Evolutionary conservation across 2,797 vertebrate species (phyloP), one percentile per base, ranked within the genome.

Genomic region (Characodon lateralis): DNA sequence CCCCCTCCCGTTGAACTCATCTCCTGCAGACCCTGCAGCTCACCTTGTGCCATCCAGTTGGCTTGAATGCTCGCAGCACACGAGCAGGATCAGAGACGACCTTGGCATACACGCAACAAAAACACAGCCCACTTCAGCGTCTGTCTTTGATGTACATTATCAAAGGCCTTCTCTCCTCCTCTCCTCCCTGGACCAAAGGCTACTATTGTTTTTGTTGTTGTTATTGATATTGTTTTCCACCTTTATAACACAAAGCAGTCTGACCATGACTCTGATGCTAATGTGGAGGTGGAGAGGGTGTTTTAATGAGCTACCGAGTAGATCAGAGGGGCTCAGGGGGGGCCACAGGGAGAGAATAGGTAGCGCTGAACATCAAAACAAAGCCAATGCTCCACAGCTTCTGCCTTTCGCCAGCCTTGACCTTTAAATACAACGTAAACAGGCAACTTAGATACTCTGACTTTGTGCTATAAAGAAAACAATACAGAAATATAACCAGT

Each of bases 201-300:
- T 95, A 95, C 93, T 94, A 94, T 95, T 95, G 95, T 96, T 95
- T 94, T 95, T 95, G 95, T 95, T 96, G 94, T 95, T 96, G 95
- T 95, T 95, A 92, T 91, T 94, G 92, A 94, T 95, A 94, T 95
- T 95, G 92, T 95, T 93, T 94, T 92, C 88, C 87, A 76, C 74
- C 92, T 89, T 89, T 89, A 92, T 86, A 92, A 87, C 93, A 96
- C 95, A 96, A 96, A 96, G 94, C 91, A 94, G 94, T 91, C 94
- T 95, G 95, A 95, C 95, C 95, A 95, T 96, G 95, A 96, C 95
- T 96, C 94, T 93, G 92, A 95, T 95, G 94, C 92, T 92, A 93
- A 95, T 94, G 91, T 74, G 88, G 89, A 94, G 93, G 92, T 95
- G 92, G 93, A 94, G 93, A 94, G 91, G 92, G 84, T 93, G 90